Percentiles rank a stretch among this genome's conserved stretches.
These are phyloP conservation scores for Atherinosoma microstoma DNA, from an alignment of 2,797 vertebrate genomes.

Conservation along the genomic window DNA sequence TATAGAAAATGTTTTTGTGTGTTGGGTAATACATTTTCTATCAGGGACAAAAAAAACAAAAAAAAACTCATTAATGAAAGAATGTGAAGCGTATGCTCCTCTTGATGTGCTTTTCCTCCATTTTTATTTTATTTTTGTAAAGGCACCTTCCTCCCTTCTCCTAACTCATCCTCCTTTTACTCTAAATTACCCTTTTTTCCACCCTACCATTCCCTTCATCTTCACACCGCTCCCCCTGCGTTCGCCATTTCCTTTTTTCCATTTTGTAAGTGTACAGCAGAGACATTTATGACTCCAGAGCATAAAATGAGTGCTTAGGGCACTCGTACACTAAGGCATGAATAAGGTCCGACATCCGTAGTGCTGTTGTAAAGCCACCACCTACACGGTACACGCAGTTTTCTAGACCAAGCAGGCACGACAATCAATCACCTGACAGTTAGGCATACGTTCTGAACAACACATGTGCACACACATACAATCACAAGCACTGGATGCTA, in stretches of 20 bases:
- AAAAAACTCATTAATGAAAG: not conserved
- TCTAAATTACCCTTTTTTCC: not conserved
- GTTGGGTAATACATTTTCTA: constrained; percentile 22
- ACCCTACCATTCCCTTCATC: constrained; percentile 16
- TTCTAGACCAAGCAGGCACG: constrained; percentile 5
- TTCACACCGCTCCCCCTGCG: constrained; percentile 12
- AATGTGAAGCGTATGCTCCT: not conserved
- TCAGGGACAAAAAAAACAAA: not conserved
- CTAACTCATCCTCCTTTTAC: not conserved
- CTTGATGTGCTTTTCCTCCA: not conserved
- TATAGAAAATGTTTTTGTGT: not conserved
- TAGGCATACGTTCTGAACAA: constrained; percentile 6
- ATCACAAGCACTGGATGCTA: constrained; percentile 6
- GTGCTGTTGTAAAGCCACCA: constrained; percentile 25
- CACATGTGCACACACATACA: not conserved
- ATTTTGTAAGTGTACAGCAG: constrained; percentile 51
- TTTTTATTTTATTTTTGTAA: not conserved
- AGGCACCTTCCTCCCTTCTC: not conserved
- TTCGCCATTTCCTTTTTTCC: constrained; percentile 14
- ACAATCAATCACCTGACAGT: constrained; percentile 13
- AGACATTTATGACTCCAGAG: constrained; percentile 50
- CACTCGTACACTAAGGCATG: constrained; percentile 22
- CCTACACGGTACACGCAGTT: constrained; percentile 19
- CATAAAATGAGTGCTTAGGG: constrained; percentile 46
- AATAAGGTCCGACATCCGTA: constrained; percentile 54